Conservation (phyloP, 2,797 vertebrate species). For the Esox lucius region DNA sequence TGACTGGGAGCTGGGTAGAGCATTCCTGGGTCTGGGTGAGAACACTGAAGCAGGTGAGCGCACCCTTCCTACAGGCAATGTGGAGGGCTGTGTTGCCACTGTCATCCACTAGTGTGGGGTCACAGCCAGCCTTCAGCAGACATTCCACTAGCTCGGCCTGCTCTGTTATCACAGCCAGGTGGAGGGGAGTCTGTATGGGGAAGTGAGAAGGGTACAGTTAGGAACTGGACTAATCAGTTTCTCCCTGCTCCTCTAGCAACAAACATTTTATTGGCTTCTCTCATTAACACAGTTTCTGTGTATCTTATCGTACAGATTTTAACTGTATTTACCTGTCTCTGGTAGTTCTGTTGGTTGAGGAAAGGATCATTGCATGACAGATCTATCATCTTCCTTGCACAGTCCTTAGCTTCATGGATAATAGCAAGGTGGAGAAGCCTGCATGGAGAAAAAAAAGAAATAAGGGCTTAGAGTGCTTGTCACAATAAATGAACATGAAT, state of each 20-base stretch:
- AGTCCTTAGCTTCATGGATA: conserved; percentile 88
- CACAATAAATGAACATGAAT: not conserved
- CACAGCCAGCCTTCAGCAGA: conserved; percentile 86
- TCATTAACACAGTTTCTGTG: not conserved
- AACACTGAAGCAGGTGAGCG: conserved; percentile 83
- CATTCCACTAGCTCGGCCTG: conserved; percentile 84
- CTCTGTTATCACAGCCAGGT: conserved; percentile 92
- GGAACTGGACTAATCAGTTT: not conserved
- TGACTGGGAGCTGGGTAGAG: conserved; percentile 67
- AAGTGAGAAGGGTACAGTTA: conserved; percentile 12
- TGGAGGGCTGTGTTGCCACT: conserved; percentile 91
- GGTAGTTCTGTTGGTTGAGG: conserved; percentile 90
- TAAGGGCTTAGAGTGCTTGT: not conserved
- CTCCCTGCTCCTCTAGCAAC: not conserved
- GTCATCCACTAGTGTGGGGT: conserved; percentile 88
- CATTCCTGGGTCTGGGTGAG: conserved; percentile 77
- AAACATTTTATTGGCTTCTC: not conserved
- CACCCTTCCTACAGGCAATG: conserved; percentile 91
- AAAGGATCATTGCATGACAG: conserved; percentile 80
- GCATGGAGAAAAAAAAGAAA: not conserved
- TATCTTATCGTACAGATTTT: not conserved
- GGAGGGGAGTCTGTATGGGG: conserved; percentile 84
- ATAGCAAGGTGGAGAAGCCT: conserved; percentile 94
- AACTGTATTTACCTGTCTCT: conserved; percentile 85
- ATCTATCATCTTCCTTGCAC: conserved; percentile 81